Evolutionary conservation across 1,140 invertebrate genomes (phyloP).

Genomic region (Augochlora pura): DNA sequence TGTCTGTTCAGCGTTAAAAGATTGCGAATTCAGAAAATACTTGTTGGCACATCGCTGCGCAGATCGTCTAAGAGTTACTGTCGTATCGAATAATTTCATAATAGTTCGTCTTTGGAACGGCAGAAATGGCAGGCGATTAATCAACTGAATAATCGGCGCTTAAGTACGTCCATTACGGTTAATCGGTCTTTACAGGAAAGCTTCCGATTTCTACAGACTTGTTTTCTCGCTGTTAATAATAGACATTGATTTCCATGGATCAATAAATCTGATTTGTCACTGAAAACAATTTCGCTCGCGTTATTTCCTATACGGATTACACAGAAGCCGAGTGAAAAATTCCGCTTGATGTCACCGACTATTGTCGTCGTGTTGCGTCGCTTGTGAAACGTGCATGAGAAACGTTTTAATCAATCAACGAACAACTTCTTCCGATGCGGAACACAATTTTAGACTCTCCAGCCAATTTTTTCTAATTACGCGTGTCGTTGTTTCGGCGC

Average conservation of each 20-base stretch:
- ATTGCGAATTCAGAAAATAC: too few species aligned
- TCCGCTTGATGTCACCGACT: too few species aligned
- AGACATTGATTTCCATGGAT: not conserved
- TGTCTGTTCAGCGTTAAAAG: too few species aligned
- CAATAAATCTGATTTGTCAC: not conserved
- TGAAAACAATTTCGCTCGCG: not conserved
- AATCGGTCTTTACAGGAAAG: not conserved
- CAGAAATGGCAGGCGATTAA: not conserved
- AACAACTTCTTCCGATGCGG: too few species aligned
- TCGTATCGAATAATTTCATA: too few species aligned
- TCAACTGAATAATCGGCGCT: not conserved
- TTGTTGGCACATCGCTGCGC: too few species aligned
- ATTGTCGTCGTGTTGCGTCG: too few species aligned
- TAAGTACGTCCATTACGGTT: not conserved
- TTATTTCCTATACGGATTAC: not conserved
- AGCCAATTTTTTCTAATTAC: not conserved
- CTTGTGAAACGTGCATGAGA: too few species aligned
- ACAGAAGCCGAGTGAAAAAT: not conserved
- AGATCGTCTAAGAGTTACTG: too few species aligned
- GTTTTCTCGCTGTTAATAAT: not conserved
- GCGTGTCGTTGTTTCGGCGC: not conserved
- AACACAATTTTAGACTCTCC: not conserved
- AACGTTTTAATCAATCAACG: too few species aligned
- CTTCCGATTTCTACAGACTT: not conserved
- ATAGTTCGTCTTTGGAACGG: too few species aligned